phyloP scores from a whole-genome alignment of 2,797 vertebrate genomes.

The Tokudaia tokunoshimensis region DNA sequence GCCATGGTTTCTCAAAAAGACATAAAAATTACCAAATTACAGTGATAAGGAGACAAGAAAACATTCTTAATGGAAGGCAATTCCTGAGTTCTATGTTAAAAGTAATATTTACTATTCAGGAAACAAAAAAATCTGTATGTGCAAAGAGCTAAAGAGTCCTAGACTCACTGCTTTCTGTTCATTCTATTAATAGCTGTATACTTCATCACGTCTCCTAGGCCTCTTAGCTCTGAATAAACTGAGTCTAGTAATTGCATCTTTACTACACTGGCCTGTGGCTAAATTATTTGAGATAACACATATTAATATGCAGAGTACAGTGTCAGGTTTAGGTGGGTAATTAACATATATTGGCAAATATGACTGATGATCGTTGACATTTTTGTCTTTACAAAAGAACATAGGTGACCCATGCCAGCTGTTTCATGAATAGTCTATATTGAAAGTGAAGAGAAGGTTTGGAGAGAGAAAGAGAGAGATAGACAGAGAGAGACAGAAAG shows the following conservation, averaged over 20 bases:
- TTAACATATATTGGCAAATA: slow-evolving; percentile 20
- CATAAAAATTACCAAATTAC: slow-evolving; percentile 10
- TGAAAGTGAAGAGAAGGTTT: neutral
- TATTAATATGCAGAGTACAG: neutral
- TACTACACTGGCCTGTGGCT: neutral
- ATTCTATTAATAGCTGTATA: neutral
- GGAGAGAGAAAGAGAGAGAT: neutral
- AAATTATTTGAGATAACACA: neutral
- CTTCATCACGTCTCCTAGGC: neutral
- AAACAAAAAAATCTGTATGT: neutral
- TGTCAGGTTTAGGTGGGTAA: neutral
- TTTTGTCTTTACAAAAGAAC: slow-evolving; percentile 26
- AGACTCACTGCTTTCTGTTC: neutral
- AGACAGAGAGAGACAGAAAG: neutral
- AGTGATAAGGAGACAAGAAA: neutral
- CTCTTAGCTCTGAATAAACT: neutral
- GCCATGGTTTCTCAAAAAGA: neutral
- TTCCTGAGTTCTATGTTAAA: neutral
- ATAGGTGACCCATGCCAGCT: neutral
- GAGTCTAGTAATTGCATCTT: neutral
- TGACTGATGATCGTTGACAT: neutral
- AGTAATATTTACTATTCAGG: neutral
- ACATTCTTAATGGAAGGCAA: neutral
- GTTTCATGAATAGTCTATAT: neutral
- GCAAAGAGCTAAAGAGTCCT: neutral